These are phyloP conservation scores for Drosophila sechellia DNA, from an alignment of 1,140 invertebrate genomes.

Conservation along the genomic window DNA sequence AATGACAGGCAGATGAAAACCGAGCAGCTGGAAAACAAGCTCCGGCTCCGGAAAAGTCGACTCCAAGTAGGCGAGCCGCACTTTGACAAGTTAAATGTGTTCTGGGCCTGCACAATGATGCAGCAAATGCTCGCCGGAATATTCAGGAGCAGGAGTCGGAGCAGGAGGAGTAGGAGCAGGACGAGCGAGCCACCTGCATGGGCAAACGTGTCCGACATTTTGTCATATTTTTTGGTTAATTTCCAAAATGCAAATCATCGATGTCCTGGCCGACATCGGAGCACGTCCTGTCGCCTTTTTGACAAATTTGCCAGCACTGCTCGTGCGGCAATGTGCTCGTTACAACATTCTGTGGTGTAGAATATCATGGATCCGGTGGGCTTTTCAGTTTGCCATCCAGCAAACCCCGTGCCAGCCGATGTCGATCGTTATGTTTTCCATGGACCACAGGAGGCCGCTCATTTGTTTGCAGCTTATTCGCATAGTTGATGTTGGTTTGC, in stretches of 20 bases:
- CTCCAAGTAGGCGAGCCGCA: slow-evolving; percentile 10
- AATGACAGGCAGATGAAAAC: slow-evolving; percentile 74
- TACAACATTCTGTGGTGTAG: slow-evolving; percentile 51
- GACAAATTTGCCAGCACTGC: slow-evolving; percentile 67
- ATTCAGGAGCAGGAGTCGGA: slow-evolving; percentile 2
- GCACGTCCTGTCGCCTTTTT: slow-evolving; percentile 52
- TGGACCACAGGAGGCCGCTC: background rate
- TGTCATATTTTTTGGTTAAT: slow-evolving; percentile 82
- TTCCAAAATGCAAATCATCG: slow-evolving; percentile 80
- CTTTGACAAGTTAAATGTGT: slow-evolving; percentile 51
- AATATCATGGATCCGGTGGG: slow-evolving; percentile 61
- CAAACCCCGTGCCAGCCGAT: background rate
- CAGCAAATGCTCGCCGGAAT: slow-evolving; percentile 57
- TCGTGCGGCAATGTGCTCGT: slow-evolving; percentile 53
- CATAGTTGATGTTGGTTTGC: slow-evolving; percentile 26
- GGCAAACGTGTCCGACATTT: slow-evolving; percentile 31
- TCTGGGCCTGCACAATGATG: slow-evolving; percentile 63
- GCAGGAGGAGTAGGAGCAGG: background rate
- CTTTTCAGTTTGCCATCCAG: slow-evolving; percentile 20
- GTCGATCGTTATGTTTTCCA: slow-evolving; percentile 36
- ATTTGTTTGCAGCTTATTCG: slow-evolving; percentile 29
- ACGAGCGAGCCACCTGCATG: background rate
- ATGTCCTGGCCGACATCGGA: slow-evolving; percentile 29
- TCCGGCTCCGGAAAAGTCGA: slow-evolving; percentile 36
- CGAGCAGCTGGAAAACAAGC: slow-evolving; percentile 76